These are phyloP conservation scores for Physeter macrocephalus DNA, from an alignment of 2,113 vertebrate genomes.

Conservation along the genomic window DNA sequence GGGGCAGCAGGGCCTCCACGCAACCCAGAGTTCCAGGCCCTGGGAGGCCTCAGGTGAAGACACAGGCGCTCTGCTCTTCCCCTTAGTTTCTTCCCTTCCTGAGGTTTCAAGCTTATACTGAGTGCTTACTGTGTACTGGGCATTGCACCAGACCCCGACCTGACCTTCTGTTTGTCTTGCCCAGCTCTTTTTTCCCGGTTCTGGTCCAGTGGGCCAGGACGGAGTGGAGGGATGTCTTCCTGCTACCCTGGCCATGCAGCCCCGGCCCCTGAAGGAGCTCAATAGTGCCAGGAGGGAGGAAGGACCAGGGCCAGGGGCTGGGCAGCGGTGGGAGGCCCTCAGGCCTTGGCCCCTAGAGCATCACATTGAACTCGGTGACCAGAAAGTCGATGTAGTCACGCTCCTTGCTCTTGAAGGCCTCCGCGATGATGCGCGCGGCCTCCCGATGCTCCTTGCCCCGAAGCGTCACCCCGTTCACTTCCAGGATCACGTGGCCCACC, in stretches of 20 bases:
- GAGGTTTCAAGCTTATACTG: accelerated
- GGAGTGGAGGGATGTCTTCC: background rate
- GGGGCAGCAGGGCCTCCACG: background rate
- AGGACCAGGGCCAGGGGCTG: background rate
- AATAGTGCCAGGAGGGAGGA: background rate
- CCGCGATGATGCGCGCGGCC: constrained; percentile 93
- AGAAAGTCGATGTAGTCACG: constrained; percentile 94
- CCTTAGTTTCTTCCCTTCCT: accelerated
- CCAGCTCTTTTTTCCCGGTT: background rate
- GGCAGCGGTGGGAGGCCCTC: background rate
- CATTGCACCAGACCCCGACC: background rate
- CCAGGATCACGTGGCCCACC: constrained; percentile 97
- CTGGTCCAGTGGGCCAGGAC: background rate
- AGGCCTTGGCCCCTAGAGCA: constrained; percentile 82
- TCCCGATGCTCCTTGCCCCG: constrained; percentile 93
- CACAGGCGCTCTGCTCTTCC: accelerated
- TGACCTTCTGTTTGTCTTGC: background rate
- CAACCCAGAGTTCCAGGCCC: background rate
- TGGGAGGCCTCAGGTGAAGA: background rate
- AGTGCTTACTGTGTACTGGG: background rate
- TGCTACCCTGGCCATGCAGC: background rate
- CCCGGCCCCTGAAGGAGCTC: background rate
- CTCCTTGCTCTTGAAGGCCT: constrained; percentile 98
- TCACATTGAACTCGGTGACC: constrained; percentile 97
- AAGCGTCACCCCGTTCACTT: constrained; percentile 92